These are phyloP conservation scores for Chaenodraco wilsoni DNA, from an alignment of 2,797 vertebrate species.

Conservation along the genomic window DNA sequence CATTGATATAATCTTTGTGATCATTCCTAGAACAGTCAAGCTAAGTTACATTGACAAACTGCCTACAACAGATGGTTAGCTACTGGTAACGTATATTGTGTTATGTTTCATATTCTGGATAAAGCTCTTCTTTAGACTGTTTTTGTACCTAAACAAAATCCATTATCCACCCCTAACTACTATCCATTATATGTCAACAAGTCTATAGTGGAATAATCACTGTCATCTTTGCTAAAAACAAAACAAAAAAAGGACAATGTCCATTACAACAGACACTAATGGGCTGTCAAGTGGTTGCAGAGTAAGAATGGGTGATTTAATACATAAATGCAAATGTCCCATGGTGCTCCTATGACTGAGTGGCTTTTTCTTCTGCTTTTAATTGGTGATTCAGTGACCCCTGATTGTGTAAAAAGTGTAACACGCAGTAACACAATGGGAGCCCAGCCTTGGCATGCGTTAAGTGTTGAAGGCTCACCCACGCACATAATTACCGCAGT, in stretches of 20 bases:
- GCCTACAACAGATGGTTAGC: not conserved
- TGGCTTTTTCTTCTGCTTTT: constrained; percentile 61
- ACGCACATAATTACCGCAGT: constrained; percentile 72
- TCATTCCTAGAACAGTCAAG: not conserved
- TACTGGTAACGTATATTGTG: not conserved
- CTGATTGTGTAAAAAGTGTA: constrained; percentile 50
- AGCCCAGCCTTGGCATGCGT: constrained; percentile 49
- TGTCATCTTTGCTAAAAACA: constrained; percentile 1
- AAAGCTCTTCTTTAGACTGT: not conserved
- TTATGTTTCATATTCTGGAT: constrained; percentile 9
- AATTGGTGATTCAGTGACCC: constrained; percentile 68
- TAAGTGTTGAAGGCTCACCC: constrained; percentile 69
- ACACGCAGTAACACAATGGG: constrained; percentile 40
- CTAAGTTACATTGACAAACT: not conserved
- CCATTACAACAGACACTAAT: constrained; percentile 30
- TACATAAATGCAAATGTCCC: constrained; percentile 44
- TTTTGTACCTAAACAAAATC: constrained; percentile 7
- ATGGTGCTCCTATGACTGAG: not conserved
- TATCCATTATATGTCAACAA: constrained; percentile 26
- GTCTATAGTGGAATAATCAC: constrained; percentile 7
- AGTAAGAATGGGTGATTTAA: constrained; percentile 34
- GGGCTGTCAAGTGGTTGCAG: constrained; percentile 34
- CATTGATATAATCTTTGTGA: not conserved
- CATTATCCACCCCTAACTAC: not conserved
- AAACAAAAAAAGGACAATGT: constrained; percentile 2